Evolutionary conservation across 2,888 invertebrate genomes (phyloP).

Genomic region (Dasysyrphus tricinctus): DNA sequence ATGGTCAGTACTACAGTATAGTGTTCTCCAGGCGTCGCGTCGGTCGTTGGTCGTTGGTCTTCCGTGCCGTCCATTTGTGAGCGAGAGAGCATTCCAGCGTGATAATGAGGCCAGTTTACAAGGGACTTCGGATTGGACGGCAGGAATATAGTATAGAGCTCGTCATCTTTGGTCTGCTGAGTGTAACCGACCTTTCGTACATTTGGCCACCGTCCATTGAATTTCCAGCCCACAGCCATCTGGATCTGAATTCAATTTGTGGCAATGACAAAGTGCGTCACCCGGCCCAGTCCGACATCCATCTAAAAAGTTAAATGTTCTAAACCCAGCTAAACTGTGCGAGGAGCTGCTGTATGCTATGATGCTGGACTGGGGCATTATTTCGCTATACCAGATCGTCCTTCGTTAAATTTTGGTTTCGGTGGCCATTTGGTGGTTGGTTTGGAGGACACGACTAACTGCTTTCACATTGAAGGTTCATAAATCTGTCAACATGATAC

Average conservation of each 20-base stretch:
- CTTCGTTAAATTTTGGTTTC: constrained; percentile 12
- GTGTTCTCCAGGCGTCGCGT: constrained; percentile 13
- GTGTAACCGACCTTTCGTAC: constrained; percentile 61
- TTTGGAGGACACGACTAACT: constrained; percentile 25
- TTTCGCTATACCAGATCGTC: neutral
- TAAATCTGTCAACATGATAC: constrained; percentile 72
- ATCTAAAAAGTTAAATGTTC: constrained; percentile 69
- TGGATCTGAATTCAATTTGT: constrained; percentile 74
- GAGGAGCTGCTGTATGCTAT: neutral
- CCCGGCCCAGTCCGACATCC: constrained; percentile 61
- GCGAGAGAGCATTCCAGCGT: constrained; percentile 54
- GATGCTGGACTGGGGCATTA: constrained; percentile 1
- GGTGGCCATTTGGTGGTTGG: neutral
- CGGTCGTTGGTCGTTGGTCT: neutral
- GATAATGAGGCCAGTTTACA: constrained; percentile 71
- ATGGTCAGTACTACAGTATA: constrained; percentile 6
- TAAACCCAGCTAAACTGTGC: constrained; percentile 25
- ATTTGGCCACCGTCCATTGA: constrained; percentile 66
- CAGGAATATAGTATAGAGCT: neutral
- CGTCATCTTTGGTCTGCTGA: constrained; percentile 55
- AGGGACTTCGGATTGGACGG: constrained; percentile 25
- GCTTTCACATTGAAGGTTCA: constrained; percentile 63
- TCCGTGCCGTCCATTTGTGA: constrained; percentile 2
- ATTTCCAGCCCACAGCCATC: constrained; percentile 64
- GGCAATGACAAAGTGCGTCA: constrained; percentile 74